These are phyloP conservation scores for Hyposoter didymator DNA, from an alignment of 2,888 invertebrate genomes.

Conservation along the genomic window DNA sequence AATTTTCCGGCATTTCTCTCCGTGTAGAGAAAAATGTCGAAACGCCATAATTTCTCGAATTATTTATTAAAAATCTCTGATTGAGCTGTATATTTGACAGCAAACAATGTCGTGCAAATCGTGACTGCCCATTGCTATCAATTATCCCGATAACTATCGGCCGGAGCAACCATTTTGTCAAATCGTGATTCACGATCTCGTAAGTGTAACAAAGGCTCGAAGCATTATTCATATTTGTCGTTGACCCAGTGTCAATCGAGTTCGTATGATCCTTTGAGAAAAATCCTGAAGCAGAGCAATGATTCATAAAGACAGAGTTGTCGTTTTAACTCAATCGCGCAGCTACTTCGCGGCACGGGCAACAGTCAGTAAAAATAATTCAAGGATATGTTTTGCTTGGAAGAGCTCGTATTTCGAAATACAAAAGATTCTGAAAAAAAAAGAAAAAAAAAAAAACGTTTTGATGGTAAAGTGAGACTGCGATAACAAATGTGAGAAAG, in stretches of 20 bases:
- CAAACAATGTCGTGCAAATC: constrained; percentile 39
- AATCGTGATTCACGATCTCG: constrained; percentile 51
- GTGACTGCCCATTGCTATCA: constrained; percentile 52
- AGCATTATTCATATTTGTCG: constrained; percentile 28
- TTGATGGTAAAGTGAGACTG: not conserved
- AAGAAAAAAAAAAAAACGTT: not conserved
- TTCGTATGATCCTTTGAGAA: constrained; percentile 9
- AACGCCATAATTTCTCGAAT: no score
- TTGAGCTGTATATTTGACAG: not conserved
- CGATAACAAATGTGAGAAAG: not conserved
- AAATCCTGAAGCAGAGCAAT: not conserved
- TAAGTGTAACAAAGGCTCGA: constrained; percentile 4
- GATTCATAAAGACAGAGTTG: constrained; percentile 32
- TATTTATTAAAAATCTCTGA: not conserved
- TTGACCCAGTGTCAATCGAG: constrained; percentile 30
- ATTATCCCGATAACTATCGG: constrained; percentile 50
- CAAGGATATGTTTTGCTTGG: not conserved
- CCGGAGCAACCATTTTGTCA: constrained; percentile 21
- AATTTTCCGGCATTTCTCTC: no score
- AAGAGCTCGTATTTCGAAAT: not conserved
- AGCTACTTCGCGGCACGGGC: not conserved
- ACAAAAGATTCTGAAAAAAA: not conserved
- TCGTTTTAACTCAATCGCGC: not conserved
- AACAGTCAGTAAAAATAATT: not conserved
- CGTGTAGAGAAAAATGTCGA: no score